A percentile compares a stretch with the other conserved stretches of the same genome.
Conservation (phyloP, 2,888 invertebrate genomes). For the Lasioglossum pauxillum region DNA sequence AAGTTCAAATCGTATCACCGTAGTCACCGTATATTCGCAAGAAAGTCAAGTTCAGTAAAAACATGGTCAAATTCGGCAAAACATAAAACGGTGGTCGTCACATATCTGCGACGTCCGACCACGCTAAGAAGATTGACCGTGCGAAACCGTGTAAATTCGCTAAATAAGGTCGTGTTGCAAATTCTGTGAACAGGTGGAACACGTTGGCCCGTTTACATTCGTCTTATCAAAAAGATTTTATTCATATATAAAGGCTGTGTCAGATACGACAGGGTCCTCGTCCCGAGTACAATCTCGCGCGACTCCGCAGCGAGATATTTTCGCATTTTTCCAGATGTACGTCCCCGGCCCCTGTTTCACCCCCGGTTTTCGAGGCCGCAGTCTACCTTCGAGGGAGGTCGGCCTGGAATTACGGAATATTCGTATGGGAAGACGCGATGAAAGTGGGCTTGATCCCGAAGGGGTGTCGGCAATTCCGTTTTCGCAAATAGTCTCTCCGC, state of each 20-base stretch:
- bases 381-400: slow-evolving; percentile 6
- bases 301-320: slow-evolving; percentile 54
- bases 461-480: slow-evolving; percentile 10
- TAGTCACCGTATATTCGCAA: too few species aligned
- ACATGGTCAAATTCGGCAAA: too few species aligned
- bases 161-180: neutral
- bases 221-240: slow-evolving; percentile 10
- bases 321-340: slow-evolving; percentile 42
- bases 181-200: neutral
- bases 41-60: too few species aligned
- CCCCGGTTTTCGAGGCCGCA: slow-evolving; percentile 10
- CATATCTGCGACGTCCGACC: neutral
- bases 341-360: slow-evolving; percentile 2
- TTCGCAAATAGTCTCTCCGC: slow-evolving; percentile 14
- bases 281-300: slow-evolving; percentile 42
- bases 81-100: too few species aligned
- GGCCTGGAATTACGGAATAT: slow-evolving; percentile 45
- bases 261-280: neutral
- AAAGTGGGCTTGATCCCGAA: slow-evolving; percentile 23
- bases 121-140: neutral
- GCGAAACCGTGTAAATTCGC: neutral
- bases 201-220: neutral
- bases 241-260: neutral
- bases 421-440: slow-evolving; percentile 10
- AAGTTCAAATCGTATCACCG: too few species aligned